Base-by-base conservation (phyloP, 2,888 invertebrate species). In the Agrochola lota region DNA sequence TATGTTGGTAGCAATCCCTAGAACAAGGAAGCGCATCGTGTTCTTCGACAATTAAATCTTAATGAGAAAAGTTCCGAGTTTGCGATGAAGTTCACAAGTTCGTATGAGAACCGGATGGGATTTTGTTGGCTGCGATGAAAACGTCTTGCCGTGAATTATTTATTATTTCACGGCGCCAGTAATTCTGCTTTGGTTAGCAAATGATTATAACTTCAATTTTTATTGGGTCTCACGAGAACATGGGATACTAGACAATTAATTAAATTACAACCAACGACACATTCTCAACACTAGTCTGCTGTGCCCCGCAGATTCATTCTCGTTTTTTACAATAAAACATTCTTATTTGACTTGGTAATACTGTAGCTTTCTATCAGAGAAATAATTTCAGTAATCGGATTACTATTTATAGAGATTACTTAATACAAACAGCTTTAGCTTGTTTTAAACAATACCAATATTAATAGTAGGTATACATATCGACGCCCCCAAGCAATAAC, bases 31-130 rank as follows among this genome's bases (percentile, higher is more conserved):
- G 20, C 30, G 23, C 23, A 71, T 23, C 46, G 30, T 66, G 11
- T 78, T 60, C 46, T 52, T 71, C 2, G 5, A 70, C 62, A 63
- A 71, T 83, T 62, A 71, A 81, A 73, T 46, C 35, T 75, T 81
- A 88, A 88, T 80, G 79, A 83, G 62, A 8, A 75, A 84, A 86
- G 70, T 87, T 83, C 1, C 3, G 63, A 59, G 66, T 71, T 82
- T 64, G 57, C 62, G 11, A 72, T 64, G 20, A 74, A 81, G 40
- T 81, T 35, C 68, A 59, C 9, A 59, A 70, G 46, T 63, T 80
- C 35, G 30, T 71, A 46, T 68, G 64, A 72, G 35, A 74, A 60
- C 63, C 62, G 60, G 40, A 77, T 46, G 57, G 43, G 57, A 62
- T 78, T 80, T 17, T 23, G 26, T 49, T n/a, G 26, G 46, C 59